Base-by-base conservation (phyloP, 1,140 invertebrate genomes). In the Steinernema khuongi region DNA sequence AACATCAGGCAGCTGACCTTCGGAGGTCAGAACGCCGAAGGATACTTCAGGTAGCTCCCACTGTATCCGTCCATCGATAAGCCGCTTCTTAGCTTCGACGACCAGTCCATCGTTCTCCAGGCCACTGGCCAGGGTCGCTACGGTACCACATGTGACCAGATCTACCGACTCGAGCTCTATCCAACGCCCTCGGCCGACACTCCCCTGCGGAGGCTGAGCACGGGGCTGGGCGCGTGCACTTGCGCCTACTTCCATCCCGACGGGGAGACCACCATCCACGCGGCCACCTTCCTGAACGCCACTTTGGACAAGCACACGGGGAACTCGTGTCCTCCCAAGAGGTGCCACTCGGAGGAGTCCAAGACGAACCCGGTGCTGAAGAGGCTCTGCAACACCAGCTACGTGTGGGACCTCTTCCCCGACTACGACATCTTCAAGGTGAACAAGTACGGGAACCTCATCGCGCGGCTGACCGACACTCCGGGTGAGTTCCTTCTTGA, bases 121-220 rank as follows among this genome's bases (percentile, higher is more conserved):
- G 74, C 80, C 0, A 74, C 74, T 0, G 73, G 72, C 14, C 77
- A 14, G 4, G 14, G 14, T 7, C 50, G 50, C 50, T 60, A 79
- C 76, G 80, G 80, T 18, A 81, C 80, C 17, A 73, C 71, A 31
- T 81, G 80, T 73, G 80, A 81, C 67, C 80, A 80, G 41, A 81
- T 81, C 70, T 81, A 81, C 67, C 75, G 77, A 31, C 22, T 81
- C 0, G 80, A 81, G 72, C 73, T 81, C 36, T 77, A 43, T 19
- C 66, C 30, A 19, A 69, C 74, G 30, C 74, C 80, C 18, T 31
- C 66, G 14, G 26, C n/a, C 14, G 43, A 74, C 26, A 73, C 68
- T 26, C 66, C 73, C 26, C 50, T 50, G 19, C 68, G 77, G 68
- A 72, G 50, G 11, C 50, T 81, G 19, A 77, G 77, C 44, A 81